Conservation (phyloP, 2,888 invertebrate genomes). For the Gnatocerus cornutus region DNA sequence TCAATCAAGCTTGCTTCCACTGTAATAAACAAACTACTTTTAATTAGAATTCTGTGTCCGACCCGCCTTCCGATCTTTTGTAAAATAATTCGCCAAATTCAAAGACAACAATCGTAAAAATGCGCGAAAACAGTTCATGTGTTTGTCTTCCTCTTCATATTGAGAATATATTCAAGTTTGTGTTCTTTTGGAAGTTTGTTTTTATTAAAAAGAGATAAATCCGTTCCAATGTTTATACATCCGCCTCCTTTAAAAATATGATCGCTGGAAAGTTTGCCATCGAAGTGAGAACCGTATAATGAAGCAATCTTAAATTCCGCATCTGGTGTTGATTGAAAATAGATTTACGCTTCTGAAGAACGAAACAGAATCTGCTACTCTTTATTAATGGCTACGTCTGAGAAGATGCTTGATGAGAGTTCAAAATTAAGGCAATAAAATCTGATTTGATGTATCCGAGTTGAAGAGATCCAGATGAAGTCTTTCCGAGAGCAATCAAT, state of each 20-base stretch:
- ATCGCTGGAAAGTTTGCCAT: slow-evolving; percentile 37
- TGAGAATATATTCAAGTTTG: no score
- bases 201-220: slow-evolving; percentile 31
- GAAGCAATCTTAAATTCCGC: slow-evolving; percentile 47
- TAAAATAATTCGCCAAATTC: no score
- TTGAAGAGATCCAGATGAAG: slow-evolving; percentile 52
- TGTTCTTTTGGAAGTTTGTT: slow-evolving; percentile 13
- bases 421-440: slow-evolving; percentile 55
- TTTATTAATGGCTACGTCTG: slow-evolving; percentile 53
- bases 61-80: no score
- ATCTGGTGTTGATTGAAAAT: slow-evolving; percentile 51
- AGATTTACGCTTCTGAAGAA: slow-evolving; percentile 41
- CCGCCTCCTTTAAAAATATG: slow-evolving; percentile 30
- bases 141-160: no score
- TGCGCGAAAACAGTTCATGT: no score
- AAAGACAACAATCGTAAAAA: no score
- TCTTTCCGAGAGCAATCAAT: slow-evolving; percentile 56
- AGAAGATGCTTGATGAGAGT: slow-evolving; percentile 51
- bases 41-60: no score
- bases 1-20: no score
- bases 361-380: slow-evolving; percentile 45
- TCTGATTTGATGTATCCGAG: slow-evolving; percentile 52
- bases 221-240: slow-evolving; percentile 18
- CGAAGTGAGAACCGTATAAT: slow-evolving; percentile 39
- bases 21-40: no score